Conservation (phyloP, 2,113 vertebrate species). For the Oryzias melastigma region DNA sequence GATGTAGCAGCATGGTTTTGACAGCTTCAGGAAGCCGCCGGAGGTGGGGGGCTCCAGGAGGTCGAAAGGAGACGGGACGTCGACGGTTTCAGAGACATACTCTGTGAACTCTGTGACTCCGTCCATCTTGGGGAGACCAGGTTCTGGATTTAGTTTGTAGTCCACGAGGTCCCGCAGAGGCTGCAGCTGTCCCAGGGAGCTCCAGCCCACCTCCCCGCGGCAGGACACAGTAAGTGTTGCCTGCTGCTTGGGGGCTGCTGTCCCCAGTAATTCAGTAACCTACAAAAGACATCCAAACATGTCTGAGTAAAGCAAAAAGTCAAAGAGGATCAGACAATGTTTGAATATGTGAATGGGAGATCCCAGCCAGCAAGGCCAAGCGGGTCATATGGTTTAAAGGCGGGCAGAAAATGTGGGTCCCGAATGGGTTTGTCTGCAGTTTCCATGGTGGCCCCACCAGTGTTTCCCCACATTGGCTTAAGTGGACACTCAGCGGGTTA, state of each 20-base stretch:
- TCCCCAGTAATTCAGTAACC: slow-evolving; percentile 85
- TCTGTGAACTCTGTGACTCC: slow-evolving; percentile 94
- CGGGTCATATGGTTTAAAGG: too few relatives aligned
- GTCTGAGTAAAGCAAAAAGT: background rate
- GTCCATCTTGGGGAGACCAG: slow-evolving; percentile 89
- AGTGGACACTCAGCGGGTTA: too few relatives aligned
- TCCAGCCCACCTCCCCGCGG: slow-evolving; percentile 90
- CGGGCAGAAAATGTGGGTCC: too few relatives aligned
- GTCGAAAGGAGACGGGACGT: slow-evolving; percentile 92
- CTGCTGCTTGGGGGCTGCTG: slow-evolving; percentile 81
- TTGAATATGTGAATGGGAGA: too few relatives aligned
- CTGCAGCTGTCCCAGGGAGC: slow-evolving; percentile 80
- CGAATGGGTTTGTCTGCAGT: too few relatives aligned
- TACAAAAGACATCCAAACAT: slow-evolving; percentile 63
- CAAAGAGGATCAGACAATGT: too few relatives aligned
- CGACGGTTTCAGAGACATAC: slow-evolving; percentile 94
- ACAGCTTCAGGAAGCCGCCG: slow-evolving; percentile 96
- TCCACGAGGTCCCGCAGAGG: slow-evolving; percentile 82
- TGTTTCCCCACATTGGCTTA: too few relatives aligned
- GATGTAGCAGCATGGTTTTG: slow-evolving; percentile 98
- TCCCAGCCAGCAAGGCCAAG: too few relatives aligned
- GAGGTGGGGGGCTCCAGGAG: slow-evolving; percentile 95
- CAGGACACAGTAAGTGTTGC: slow-evolving; percentile 92
- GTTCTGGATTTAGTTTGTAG: slow-evolving; percentile 87
- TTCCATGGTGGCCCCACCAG: too few relatives aligned